phyloP scores from a whole-genome alignment of 92 coral and sea anemone species.

The Plumapathes pennacea region DNA sequence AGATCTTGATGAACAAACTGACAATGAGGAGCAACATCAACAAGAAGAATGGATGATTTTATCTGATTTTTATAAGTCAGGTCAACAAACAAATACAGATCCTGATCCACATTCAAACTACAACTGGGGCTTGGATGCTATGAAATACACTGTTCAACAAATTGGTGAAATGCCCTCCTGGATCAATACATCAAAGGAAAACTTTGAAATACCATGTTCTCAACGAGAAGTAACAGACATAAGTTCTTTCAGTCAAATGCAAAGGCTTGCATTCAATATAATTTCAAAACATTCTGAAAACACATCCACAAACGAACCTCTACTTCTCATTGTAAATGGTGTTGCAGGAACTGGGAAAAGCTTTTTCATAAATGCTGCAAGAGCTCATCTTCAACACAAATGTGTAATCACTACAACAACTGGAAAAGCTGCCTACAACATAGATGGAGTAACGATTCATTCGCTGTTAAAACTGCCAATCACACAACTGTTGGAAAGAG shows the following conservation, averaged over 20 bases:
- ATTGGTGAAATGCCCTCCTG: constrained; percentile 57
- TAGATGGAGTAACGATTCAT: constrained; percentile 24
- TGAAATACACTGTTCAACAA: constrained; percentile 45
- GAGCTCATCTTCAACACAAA: constrained; percentile 21
- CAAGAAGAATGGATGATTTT: constrained; percentile 55
- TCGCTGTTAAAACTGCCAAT: constrained; percentile 30
- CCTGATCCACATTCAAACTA: not conserved
- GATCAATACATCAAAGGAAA: constrained; percentile 33
- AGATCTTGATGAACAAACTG: constrained; percentile 12
- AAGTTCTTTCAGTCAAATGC: constrained; percentile 23
- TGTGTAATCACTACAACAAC: constrained; percentile 52
- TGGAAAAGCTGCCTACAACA: constrained; percentile 44
- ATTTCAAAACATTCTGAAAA: constrained; percentile 18
- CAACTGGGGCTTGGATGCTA: constrained; percentile 27
- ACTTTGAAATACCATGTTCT: not conserved
- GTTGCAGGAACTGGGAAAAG: constrained; percentile 56
- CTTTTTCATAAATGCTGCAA: constrained; percentile 26
- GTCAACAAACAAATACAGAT: not conserved
- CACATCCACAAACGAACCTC: constrained; percentile 18
- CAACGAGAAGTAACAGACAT: constrained; percentile 1
- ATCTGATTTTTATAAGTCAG: constrained; percentile 29
- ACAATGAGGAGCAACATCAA: constrained; percentile 2
- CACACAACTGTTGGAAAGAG: constrained; percentile 7
- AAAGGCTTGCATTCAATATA: constrained; percentile 50
- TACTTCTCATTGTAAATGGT: constrained; percentile 43